These are phyloP conservation scores for Distichodus sexfasciatus DNA, from an alignment of 2,797 vertebrate genomes.

Conservation along the genomic window DNA sequence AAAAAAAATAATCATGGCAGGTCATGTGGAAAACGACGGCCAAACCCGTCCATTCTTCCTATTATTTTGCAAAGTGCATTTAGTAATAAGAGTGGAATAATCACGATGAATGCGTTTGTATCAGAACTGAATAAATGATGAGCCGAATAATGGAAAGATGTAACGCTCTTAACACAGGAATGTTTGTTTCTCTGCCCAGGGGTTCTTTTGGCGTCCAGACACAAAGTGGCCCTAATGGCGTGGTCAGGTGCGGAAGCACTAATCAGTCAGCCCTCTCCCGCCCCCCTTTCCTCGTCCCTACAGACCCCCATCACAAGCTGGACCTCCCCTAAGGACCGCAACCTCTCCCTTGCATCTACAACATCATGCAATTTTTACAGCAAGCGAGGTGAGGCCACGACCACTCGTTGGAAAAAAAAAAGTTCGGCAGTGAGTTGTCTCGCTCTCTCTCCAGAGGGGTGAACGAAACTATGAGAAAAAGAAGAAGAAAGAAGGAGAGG, in stretches of 20 bases:
- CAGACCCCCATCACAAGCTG: conserved; percentile 21
- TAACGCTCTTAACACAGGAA: conserved; percentile 39
- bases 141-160: conserved; percentile 43
- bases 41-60: conserved; percentile 29
- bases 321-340: conserved; percentile 24
- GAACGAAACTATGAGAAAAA: background rate
- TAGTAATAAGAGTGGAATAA: conserved; percentile 32
- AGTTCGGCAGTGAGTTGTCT: background rate
- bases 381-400: background rate
- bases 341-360: background rate
- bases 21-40: conserved; percentile 19
- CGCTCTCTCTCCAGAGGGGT: background rate
- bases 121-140: conserved; percentile 50
- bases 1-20: conserved; percentile 24
- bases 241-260: conserved; percentile 32
- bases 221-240: conserved; percentile 49
- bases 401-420: conserved; percentile 15
- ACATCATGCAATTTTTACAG: conserved; percentile 40
- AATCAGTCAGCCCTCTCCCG: conserved; percentile 8
- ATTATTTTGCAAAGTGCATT: conserved; percentile 29
- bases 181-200: conserved; percentile 38
- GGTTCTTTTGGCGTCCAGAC: conserved; percentile 40
- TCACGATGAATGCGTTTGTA: conserved; percentile 28
- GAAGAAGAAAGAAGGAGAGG: background rate
- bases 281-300: conserved; percentile 7